These are phyloP conservation scores for Passerculus sandwichensis DNA, from an alignment of 2,797 vertebrate species.

Conservation along the genomic window DNA sequence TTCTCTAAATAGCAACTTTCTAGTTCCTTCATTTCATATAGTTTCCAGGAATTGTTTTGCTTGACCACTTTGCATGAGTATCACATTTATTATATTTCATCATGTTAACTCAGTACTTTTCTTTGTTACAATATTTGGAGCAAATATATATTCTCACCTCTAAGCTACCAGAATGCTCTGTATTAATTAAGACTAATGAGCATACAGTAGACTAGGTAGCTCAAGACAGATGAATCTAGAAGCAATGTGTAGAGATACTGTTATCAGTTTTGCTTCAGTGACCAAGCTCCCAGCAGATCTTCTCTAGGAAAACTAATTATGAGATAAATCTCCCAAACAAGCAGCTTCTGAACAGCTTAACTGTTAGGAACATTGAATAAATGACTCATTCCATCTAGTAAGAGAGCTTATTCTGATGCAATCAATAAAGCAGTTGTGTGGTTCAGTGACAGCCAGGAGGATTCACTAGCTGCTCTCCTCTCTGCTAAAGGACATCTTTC, in stretches of 20 bases:
- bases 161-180: background rate
- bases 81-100: background rate
- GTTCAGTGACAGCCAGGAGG: background rate
- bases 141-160: background rate
- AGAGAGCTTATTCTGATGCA: conserved; percentile 7
- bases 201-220: background rate
- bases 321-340: conserved; percentile 46
- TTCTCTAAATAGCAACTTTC: background rate
- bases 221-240: background rate
- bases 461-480: background rate
- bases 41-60: background rate
- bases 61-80: background rate
- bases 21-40: background rate
- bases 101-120: background rate
- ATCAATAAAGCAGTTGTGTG: conserved; percentile 11
- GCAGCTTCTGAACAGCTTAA: conserved; percentile 32
- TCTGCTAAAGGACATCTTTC: background rate
- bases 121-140: conserved; percentile 1
- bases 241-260: background rate
- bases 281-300: conserved; percentile 1
- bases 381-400: conserved; percentile 16
- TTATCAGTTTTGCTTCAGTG: conserved; percentile 14
- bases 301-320: conserved; percentile 38
- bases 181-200: background rate
- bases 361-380: conserved; percentile 42